These are phyloP conservation scores for Toxotes chatareus DNA, from an alignment of 2,113 vertebrate genomes.

Conservation along the genomic window DNA sequence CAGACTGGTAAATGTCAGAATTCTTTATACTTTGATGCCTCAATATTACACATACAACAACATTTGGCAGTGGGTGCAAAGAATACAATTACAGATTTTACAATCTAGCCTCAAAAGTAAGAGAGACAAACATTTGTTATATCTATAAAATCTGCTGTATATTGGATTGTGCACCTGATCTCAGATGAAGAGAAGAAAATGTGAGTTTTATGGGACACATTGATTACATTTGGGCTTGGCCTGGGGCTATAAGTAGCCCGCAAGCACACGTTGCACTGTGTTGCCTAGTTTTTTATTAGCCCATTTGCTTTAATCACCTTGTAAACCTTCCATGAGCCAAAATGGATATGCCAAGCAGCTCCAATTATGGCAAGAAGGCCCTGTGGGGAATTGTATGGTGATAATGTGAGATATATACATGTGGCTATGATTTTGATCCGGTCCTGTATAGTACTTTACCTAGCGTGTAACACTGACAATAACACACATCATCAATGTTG, in stretches of 20 bases:
- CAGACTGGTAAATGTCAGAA: conserved; percentile 72
- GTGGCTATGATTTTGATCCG: conserved; percentile 38
- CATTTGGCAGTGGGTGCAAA: conserved; percentile 35
- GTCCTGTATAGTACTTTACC: conserved; percentile 10
- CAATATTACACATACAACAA: conserved; percentile 44
- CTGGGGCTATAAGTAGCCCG: conserved; percentile 62
- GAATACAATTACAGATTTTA: conserved; percentile 73
- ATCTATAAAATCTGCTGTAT: conserved; percentile 70
- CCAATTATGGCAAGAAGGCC: conserved; percentile 59
- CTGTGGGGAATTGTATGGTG: conserved; percentile 52
- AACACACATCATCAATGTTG: conserved; percentile 30
- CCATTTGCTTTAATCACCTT: conserved; percentile 82
- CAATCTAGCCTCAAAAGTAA: conserved; percentile 52
- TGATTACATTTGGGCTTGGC: conserved; percentile 77
- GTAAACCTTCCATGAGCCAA: conserved; percentile 74
- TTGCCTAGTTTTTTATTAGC: conserved; percentile 76
- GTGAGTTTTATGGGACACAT: conserved; percentile 78
- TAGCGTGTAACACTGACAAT: conserved; percentile 4
- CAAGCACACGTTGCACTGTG: conserved; percentile 58
- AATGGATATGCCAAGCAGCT: conserved; percentile 66
- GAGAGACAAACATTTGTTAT: conserved; percentile 67
- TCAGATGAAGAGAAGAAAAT: conserved; percentile 69
- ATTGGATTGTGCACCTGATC: conserved; percentile 75
- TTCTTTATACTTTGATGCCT: conserved; percentile 60
- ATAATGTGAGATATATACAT: conserved; percentile 40